Evolutionary conservation across 1,140 invertebrate species (phyloP), one percentile per base, ranked within the genome.

Genomic region (Drosophila kepulauana): DNA sequence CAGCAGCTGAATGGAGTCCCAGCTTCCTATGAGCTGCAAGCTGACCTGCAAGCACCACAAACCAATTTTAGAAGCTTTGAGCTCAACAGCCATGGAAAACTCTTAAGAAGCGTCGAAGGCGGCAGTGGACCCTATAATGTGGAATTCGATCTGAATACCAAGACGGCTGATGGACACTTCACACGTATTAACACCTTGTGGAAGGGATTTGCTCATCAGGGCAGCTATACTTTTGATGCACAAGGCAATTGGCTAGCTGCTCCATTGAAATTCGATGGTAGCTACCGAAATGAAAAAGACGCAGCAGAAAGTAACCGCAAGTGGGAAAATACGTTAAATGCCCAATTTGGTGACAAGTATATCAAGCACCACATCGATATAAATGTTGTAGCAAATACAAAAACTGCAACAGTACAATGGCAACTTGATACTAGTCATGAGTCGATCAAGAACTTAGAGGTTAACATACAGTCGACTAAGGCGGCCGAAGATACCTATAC

Each of bases 401-500:
- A 79, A 3, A 51, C 58, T 28, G 49, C 73, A 6, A 48, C 56
- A 0, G 5, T 90, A 8, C 63, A 49, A 25, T 85, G 71, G 15
- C 74, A 61, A 16, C 13, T 92, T 3, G 92, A 94, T 7, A 93
- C 94, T 0, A 94, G 94, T 0, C 79, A 92, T 28, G 94, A 95
- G 43, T 93, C 94, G 30, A 77, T 94, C 3, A 95, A 94, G 75
- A 93, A 94, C 20, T 86, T 95, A 6, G 93, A 95, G 6, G 7
- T 96, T 3, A 85, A 91, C 1, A 78, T 96, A 1, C 91, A 93
- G 4, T 93, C 94, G 16, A 94, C 95, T 93, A 93, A 91, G 35
- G 89, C 93, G 11, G 78, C 93, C 0, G 93, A 94, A 1, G 93
- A 94, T 35, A 94, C 93, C 1, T 91, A 93, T 49, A 49, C 41